Conservation (phyloP, 2,888 invertebrate genomes). For the Autographa gamma region DNA sequence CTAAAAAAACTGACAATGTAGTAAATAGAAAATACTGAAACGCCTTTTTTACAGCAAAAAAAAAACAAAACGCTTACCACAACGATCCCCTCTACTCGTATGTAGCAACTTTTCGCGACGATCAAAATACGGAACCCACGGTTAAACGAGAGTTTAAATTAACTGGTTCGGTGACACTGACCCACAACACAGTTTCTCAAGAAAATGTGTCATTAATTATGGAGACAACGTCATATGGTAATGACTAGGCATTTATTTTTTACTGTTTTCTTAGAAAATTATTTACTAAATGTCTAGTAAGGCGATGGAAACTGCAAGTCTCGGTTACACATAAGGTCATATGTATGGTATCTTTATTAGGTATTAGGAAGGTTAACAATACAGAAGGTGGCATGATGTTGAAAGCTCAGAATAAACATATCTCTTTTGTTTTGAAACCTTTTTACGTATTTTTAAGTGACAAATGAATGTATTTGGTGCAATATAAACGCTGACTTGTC, state of each 20-base stretch:
- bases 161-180: slow-evolving; percentile 33
- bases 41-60: not conserved
- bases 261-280: not conserved
- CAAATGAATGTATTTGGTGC: not conserved
- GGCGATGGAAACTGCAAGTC: not conserved
- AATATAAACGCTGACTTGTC: not conserved
- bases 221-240: slow-evolving; percentile 16
- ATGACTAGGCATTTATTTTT: not conserved
- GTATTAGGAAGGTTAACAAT: not conserved
- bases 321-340: not conserved
- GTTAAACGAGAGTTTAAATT: slow-evolving; percentile 27
- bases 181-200: slow-evolving; percentile 36
- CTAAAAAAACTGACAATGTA: no score
- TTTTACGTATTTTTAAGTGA: no score
- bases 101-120: slow-evolving; percentile 29
- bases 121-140: slow-evolving; percentile 37
- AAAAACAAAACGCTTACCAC: not conserved
- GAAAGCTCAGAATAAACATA: no score
- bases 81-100: not conserved
- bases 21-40: not conserved
- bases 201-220: slow-evolving; percentile 24
- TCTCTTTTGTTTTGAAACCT: no score
- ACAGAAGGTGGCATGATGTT: not conserved
- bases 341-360: not conserved
- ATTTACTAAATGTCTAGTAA: not conserved